These are phyloP conservation scores for Crepidodera aurea DNA, from an alignment of 2,888 invertebrate genomes.

Conservation along the genomic window DNA sequence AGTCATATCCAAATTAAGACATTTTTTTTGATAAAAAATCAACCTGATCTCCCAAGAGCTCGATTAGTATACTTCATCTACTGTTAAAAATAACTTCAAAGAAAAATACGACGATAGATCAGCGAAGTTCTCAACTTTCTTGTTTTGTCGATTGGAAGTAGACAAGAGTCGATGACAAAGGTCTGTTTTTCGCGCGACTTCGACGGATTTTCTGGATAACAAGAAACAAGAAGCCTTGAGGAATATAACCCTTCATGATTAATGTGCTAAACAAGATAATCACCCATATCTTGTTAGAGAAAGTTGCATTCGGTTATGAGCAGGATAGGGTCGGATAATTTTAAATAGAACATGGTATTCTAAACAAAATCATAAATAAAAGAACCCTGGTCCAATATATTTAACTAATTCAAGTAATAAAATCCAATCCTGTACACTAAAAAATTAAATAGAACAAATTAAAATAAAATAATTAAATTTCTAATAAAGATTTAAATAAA, in stretches of 20 bases:
- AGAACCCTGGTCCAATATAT: no score
- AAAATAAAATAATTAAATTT: no score
- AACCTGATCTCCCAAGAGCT: no score
- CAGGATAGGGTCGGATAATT: not conserved
- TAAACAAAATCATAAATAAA: no score
- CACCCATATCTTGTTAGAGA: constrained; percentile 44
- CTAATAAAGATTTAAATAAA: no score
- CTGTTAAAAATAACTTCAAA: not conserved
- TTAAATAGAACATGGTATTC: no score
- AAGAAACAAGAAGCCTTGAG: constrained; percentile 43
- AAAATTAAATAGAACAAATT: no score
- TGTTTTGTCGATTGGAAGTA: constrained; percentile 17
- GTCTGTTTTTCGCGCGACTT: constrained; percentile 27
- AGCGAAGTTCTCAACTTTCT: not conserved
- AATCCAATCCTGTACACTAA: no score
- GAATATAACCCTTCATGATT: constrained; percentile 47
- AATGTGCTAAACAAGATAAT: constrained; percentile 49
- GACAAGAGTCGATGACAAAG: constrained; percentile 30
- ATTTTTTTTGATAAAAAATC: no score
- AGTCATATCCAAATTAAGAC: no score
- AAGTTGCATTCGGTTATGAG: constrained; percentile 35
- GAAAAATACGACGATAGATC: constrained; percentile 9
- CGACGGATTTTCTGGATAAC: constrained; percentile 41
- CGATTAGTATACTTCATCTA: not conserved
- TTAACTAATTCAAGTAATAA: no score